Percentiles rank a stretch among this genome's conserved stretches.
These are phyloP conservation scores for Gallinago jamesoni DNA, from an alignment of 2,113 vertebrate species.

Conservation along the genomic window DNA sequence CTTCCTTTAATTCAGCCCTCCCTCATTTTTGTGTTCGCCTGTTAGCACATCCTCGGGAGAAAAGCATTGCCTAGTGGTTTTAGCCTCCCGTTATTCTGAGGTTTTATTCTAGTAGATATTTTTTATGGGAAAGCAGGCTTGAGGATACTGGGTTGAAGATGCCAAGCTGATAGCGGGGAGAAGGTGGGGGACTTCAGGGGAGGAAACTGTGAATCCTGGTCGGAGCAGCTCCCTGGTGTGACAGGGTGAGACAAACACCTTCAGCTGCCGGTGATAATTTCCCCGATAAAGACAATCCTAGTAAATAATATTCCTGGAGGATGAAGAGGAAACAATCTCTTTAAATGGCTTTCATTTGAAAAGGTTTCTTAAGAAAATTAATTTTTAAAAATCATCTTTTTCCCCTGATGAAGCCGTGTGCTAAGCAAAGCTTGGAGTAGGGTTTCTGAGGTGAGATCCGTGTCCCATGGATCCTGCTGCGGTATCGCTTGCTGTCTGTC, in stretches of 20 bases:
- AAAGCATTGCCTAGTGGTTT: neutral
- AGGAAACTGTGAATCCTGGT: neutral
- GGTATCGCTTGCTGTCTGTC: rapidly evolving
- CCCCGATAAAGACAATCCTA: neutral
- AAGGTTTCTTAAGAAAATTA: neutral
- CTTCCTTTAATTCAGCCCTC: neutral
- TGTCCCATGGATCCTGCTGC: neutral
- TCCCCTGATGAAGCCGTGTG: neutral
- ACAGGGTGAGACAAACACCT: neutral
- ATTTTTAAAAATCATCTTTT: neutral
- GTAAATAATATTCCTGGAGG: neutral
- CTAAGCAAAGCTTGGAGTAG: neutral
- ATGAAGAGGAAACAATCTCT: rapidly evolving
- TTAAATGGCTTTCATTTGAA: neutral
- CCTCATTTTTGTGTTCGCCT: neutral
- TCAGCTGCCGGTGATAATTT: neutral
- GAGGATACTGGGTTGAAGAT: neutral
- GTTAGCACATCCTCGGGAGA: neutral
- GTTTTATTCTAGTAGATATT: neutral
- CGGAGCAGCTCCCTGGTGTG: neutral
- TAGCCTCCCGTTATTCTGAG: neutral
- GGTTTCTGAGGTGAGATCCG: neutral
- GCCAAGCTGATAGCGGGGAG: neutral
- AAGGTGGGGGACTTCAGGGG: neutral
- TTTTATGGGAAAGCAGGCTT: neutral